These are phyloP conservation scores for Eufriesea mexicana DNA, from an alignment of 1,140 invertebrate species.

Conservation along the genomic window DNA sequence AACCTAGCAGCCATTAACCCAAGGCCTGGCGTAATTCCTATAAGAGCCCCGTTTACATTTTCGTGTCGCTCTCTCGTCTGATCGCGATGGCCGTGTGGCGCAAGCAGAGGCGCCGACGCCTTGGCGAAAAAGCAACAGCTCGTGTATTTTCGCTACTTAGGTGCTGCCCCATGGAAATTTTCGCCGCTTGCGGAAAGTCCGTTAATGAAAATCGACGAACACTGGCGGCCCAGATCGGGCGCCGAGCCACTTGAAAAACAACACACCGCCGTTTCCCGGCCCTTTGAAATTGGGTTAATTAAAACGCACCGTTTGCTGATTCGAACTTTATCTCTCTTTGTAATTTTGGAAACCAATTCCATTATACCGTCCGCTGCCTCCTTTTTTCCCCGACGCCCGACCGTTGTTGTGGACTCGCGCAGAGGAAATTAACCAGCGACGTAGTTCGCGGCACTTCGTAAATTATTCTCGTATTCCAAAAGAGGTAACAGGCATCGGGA, in stretches of 20 bases:
- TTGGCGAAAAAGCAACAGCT: not conserved
- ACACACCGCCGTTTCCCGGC: not conserved
- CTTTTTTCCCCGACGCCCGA: not conserved
- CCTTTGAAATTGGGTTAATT: constrained; percentile 34
- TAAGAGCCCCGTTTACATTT: constrained; percentile 60
- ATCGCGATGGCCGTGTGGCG: constrained; percentile 20
- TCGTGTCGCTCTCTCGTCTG: constrained; percentile 49
- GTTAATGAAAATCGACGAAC: constrained; percentile 43
- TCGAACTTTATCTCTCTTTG: constrained; percentile 11
- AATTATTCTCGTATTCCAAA: not conserved
- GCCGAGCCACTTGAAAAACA: constrained; percentile 21
- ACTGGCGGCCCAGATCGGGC: not conserved
- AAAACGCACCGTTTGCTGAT: constrained; percentile 36
- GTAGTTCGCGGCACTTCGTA: not conserved
- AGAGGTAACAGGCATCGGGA: not conserved
- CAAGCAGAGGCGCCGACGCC: not conserved
- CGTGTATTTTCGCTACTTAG: constrained; percentile 15
- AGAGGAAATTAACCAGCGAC: constrained; percentile 20
- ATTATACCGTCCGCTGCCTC: not conserved
- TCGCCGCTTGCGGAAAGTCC: not conserved
- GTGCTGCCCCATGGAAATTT: constrained; percentile 28
- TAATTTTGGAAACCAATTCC: constrained; percentile 21
- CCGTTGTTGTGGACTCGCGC: not conserved
- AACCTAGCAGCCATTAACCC: constrained; percentile 23
- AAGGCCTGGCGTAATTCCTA: constrained; percentile 54